Evolutionary conservation across 2,113 vertebrate genomes (phyloP), one percentile per base, ranked within the genome.

Genomic region (Callipepla californica): DNA sequence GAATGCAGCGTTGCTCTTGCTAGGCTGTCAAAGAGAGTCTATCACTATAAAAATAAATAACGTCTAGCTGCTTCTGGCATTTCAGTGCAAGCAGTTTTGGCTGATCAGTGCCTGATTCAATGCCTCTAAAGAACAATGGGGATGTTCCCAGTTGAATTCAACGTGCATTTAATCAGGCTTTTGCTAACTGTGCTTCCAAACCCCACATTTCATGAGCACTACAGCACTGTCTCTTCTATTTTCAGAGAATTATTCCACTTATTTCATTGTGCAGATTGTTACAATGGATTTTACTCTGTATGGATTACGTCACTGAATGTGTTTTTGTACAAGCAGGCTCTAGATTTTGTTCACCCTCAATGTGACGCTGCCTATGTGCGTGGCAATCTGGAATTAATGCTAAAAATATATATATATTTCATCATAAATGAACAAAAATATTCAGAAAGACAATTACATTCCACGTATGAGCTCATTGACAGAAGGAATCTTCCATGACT

Each of bases 11-110:
- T 2, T 85, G 89, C 68, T 90, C 58, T 57, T 68, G n/a, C 53
- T 19, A 75, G 76, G 79, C 73, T 94, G 87, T 84, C 82, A 86
- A 67, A 91, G 65, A 91, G 59, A 91, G 50, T 80, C 70, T 75
- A 91, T 88, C 80, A 68, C 48, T 77, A 83, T 51, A 94, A 95
- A 95, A 95, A 96, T 94, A 94, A 94, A 91, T 92, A 92, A 92
- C 4, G 61, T 92, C 89, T 91, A 80, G 79, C 85, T 96, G 89
- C 91, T 93, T 67, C 89, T 92, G 84, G 63, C 80, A 84, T 83
- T 62, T 94, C 89, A 93, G 80, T 7, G 62, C 66, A 36, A 87
- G 90, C 36, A 80, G 30, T 92, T 92, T 23, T 51, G 76, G 72
- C 76, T 83, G 79, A 85, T 45, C 61, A 68, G 36, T 74, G 85